Base-by-base conservation (phyloP, 1,140 invertebrate species). In the Holcopasites calliopsidis region DNA sequence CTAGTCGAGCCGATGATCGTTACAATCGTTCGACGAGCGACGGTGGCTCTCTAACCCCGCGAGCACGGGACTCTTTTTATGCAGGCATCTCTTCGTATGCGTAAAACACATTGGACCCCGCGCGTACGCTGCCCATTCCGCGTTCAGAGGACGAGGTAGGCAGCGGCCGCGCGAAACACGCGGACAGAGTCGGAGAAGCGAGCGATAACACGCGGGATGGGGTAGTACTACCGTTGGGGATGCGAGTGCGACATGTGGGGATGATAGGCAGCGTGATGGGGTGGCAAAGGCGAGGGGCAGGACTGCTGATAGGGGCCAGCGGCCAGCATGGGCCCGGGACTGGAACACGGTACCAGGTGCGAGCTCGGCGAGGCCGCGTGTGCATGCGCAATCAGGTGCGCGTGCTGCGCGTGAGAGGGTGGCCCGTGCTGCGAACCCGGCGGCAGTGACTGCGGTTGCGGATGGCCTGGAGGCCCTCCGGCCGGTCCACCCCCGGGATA, bases 141-240 rank as follows among this genome's bases (percentile, higher is more conserved):
- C 31, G 18, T 18, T 38, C 31, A 28, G 38, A 44, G 58, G 31
- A 62, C 28, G 31, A 18, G 66, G 50, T 33, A 50, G 58, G 49
- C 38, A 69, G 26, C 52, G 64, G 44, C 44, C 44, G 44, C 50
- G 21, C 61, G 49, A n/a, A 38, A 52, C 18, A 55, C 50, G 23
- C 44, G 44, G 18, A 28, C 23, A 31, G 74, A 65, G 28, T 28
- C 64, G 57, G 52, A 18, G 31, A 58, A 54, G 62, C 42, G 65
- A 54, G 49, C 52, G 71, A 16, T 69, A 47, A 42, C 78, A 40
- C 58, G 64, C 44, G 44, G 44, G n/a, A n/a, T 28, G n/a, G 54
- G 73, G 69, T 47, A 49, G 70, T 80, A 94, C 93, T 95, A 95
- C 93, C 95, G 95, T 89, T 95, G 95, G 52, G 94, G 93, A 88